Base-by-base conservation (phyloP, 2,113 vertebrate species). In the Cottus gobio region DNA sequence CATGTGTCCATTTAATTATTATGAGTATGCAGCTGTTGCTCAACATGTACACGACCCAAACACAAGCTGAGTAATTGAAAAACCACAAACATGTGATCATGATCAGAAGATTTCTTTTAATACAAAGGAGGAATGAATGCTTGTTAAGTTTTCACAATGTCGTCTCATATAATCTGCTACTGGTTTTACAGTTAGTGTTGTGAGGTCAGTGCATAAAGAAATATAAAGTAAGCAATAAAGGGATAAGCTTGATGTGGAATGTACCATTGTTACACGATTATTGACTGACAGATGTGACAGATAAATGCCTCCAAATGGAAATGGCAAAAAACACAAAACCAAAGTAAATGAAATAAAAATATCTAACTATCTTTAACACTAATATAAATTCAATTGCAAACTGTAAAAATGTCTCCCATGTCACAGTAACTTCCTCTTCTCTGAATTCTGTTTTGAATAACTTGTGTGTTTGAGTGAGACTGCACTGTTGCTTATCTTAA, bases 71-170 rank as follows among this genome's bases (percentile, higher is more conserved):
- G 20, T 44, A 44, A 72, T 52, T 0, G 62, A 37, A 62, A 58
- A 8, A 57, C 11, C 26, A 64, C 10, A 69, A 20, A 61, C 12
- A 70, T 15, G n/a, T 24, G 16, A 71, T 60, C 16, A 37, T 2
- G 12, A 71, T 8, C 54, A 54, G 37, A 69, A 12, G 7, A 62
- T 62, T 67, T 57, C 8, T 46, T 2, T 68, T 71, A 77, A 48
- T 82, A 79, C 77, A 90, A 94, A 89, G 87, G 74, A 88, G 62
- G 39, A 87, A 90, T 82, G 36, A 81, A 75, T 70, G 77, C 93
- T 94, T 94, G 91, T 90, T 94, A 36, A 36, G 31, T 67, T 85
- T 75, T 58, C 83, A 89, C 85, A 85, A 82, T 85, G 82, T 71
- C 50, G 77, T 87, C 48, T 84, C 76, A 75, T 87, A 84, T 64